phyloP scores from a whole-genome alignment of 2,888 invertebrate species.

The Willowsia nigromaculata region DNA sequence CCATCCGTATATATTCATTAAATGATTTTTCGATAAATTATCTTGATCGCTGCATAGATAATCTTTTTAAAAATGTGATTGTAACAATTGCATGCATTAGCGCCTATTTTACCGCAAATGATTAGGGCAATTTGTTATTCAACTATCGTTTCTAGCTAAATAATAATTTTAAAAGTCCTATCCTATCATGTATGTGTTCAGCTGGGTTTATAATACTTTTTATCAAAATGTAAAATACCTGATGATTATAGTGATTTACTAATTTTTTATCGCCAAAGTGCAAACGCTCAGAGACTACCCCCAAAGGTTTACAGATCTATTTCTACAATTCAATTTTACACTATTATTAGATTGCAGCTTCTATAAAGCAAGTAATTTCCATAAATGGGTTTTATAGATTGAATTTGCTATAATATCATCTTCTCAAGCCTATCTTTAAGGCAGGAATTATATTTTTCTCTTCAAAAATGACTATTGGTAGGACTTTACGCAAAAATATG shows the following conservation, averaged over 20 bases:
- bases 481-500: no score
- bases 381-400: neutral
- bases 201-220: no score
- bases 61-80: neutral
- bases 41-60: neutral
- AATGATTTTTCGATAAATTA: neutral
- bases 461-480: no score
- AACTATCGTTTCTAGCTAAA: neutral
- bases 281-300: no score
- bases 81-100: conserved; percentile 11
- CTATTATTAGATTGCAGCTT: no score
- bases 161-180: neutral
- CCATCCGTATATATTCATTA: neutral
- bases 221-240: no score
- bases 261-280: no score
- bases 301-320: no score
- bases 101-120: neutral
- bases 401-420: neutral
- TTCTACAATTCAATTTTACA: no score
- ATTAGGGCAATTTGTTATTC: neutral
- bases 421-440: neutral
- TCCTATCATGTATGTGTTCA: no score
- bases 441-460: no score
- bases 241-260: no score
- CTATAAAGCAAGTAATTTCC: neutral